Evolutionary conservation across 1,140 invertebrate species (phyloP).

Genomic region (Drosophila nasuta): DNA sequence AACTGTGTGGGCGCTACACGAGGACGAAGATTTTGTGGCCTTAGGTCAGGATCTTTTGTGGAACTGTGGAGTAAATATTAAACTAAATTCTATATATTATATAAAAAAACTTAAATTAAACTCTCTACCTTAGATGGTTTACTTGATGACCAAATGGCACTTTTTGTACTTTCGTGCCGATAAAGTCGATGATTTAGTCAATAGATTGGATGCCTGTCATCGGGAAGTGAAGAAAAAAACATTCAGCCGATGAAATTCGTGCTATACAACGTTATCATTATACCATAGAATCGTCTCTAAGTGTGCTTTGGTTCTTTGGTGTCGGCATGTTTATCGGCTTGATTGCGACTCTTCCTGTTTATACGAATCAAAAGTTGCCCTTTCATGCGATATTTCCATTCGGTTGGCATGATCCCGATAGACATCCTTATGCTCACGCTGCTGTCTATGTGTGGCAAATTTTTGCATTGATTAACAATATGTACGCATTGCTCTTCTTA

Average conservation of each 20-base stretch:
- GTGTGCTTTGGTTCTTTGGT: constrained; percentile 5
- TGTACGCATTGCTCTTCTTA: constrained; percentile 14
- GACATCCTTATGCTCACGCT: constrained; percentile 21
- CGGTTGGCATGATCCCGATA: constrained; percentile 34
- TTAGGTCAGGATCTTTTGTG: constrained; percentile 51
- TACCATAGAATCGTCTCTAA: background rate
- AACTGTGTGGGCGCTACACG: background rate
- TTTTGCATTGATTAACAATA: background rate
- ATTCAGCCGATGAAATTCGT: background rate
- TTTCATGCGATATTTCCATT: constrained; percentile 52
- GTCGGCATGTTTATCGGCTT: constrained; percentile 1
- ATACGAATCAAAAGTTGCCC: constrained; percentile 40
- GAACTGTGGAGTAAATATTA: constrained; percentile 19
- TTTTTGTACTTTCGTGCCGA: constrained; percentile 23
- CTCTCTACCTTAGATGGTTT: background rate
- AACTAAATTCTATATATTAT: background rate
- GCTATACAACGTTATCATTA: constrained; percentile 27
- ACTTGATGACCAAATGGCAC: constrained; percentile 2
- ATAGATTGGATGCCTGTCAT: constrained; percentile 32
- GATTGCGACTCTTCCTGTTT: constrained; percentile 34
- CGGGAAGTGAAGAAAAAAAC: background rate
- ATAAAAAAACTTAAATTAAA: background rate
- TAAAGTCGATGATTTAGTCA: constrained; percentile 35
- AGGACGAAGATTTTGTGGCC: constrained; percentile 27
- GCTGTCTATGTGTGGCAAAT: constrained; percentile 36